A percentile compares a stretch with the other conserved stretches of the same genome.
phyloP scores from a whole-genome alignment of 2,113 vertebrate genomes.

The Enhydra lutris region DNA sequence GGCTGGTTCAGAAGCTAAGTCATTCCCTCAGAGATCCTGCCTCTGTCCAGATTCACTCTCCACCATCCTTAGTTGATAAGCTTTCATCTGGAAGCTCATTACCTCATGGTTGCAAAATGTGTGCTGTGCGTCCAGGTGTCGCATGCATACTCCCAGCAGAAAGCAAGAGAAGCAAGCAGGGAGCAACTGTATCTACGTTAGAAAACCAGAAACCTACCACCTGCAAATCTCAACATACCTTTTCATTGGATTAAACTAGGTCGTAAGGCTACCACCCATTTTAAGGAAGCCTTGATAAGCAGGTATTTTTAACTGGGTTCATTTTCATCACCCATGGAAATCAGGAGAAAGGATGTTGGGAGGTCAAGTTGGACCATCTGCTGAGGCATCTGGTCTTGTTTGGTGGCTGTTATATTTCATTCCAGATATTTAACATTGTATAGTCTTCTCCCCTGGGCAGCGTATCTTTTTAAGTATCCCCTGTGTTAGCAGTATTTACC shows the following conservation, averaged over 20 bases:
- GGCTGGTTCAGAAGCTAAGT: neutral
- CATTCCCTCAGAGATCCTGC: neutral
- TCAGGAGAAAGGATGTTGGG: slow-evolving; percentile 25
- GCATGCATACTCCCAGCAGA: neutral
- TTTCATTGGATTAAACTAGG: neutral
- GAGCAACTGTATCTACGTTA: neutral
- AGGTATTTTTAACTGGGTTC: neutral
- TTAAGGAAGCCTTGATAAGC: neutral
- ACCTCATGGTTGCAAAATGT: neutral
- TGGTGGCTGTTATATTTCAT: slow-evolving; percentile 62
- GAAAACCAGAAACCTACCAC: neutral
- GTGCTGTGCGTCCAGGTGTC: neutral
- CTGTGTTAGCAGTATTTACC: slow-evolving; percentile 49
- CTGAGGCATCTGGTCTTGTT: slow-evolving; percentile 61
- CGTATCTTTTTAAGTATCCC: slow-evolving; percentile 36
- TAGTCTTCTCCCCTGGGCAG: slow-evolving; percentile 31
- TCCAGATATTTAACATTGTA: slow-evolving; percentile 55
- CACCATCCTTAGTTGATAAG: neutral
- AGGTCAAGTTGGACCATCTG: slow-evolving; percentile 54
- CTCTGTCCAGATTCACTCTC: neutral
- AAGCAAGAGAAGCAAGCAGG: neutral
- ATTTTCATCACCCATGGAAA: slow-evolving; percentile 1
- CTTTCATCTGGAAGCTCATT: neutral
- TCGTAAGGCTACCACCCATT: neutral
- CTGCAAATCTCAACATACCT: neutral